Conservation (phyloP, 2,888 invertebrate species). For the Antheraea yamamai region DNA sequence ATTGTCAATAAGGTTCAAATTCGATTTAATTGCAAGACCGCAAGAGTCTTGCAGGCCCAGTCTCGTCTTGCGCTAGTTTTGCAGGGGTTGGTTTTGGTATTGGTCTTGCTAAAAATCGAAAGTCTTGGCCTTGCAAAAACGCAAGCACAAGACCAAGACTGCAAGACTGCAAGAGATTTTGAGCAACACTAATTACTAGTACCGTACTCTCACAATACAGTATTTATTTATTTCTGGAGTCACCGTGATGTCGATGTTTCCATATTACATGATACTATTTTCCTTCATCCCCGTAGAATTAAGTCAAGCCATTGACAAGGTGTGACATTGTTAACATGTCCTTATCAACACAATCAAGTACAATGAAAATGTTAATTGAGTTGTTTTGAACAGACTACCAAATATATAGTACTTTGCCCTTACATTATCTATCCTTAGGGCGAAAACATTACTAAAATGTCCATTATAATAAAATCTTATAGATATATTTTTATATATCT, state of each 20-base stretch:
- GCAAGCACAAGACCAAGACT: no score
- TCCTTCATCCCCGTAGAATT: slow-evolving; percentile 23
- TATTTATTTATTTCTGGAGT: background rate
- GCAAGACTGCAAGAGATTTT: no score
- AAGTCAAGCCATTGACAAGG: slow-evolving; percentile 48
- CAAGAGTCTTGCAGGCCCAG: no score
- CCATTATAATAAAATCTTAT: slow-evolving; percentile 20
- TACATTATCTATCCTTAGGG: slow-evolving; percentile 43
- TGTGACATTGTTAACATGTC: slow-evolving; percentile 56
- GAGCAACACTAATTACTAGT: no score
- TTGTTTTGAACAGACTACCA: slow-evolving; percentile 51
- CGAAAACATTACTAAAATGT: slow-evolving; percentile 25
- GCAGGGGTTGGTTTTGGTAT: no score
- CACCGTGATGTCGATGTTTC: slow-evolving; percentile 13
- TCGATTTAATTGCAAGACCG: no score
- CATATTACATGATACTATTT: slow-evolving; percentile 20
- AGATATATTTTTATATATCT: background rate
- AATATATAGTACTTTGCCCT: slow-evolving; percentile 49
- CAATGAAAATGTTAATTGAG: slow-evolving; percentile 69
- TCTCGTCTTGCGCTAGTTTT: no score
- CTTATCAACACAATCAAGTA: slow-evolving; percentile 58
- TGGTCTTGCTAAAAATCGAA: no score
- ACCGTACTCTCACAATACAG: background rate
- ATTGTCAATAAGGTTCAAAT: no score
- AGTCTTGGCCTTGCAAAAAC: no score